A percentile compares a stretch with the other conserved stretches of the same genome.
Conservation (phyloP, 1,140 invertebrate species). For the Drosophila triauraria region DNA sequence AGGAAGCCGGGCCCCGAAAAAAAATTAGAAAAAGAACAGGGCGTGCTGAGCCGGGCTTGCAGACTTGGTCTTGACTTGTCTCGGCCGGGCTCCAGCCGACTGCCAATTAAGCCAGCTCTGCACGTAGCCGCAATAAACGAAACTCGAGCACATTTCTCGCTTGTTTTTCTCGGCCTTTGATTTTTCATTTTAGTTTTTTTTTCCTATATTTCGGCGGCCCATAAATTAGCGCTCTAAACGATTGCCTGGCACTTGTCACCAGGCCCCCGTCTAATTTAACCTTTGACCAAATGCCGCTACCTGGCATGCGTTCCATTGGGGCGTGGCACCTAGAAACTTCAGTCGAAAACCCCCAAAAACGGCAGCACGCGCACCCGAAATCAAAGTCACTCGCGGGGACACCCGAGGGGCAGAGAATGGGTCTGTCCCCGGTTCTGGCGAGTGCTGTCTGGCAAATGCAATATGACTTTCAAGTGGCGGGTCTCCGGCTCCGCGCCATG, state of each 20-base stretch:
- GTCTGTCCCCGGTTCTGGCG: constrained; percentile 40
- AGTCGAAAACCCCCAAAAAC: constrained; percentile 12
- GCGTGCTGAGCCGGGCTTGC: constrained; percentile 47
- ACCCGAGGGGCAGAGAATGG: neutral
- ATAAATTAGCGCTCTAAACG: constrained; percentile 78
- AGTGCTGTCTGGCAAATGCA: constrained; percentile 61
- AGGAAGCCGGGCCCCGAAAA: constrained; percentile 48
- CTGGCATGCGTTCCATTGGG: constrained; percentile 59
- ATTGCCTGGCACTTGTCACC: constrained; percentile 79
- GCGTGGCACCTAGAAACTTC: constrained; percentile 41
- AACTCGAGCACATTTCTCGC: constrained; percentile 47
- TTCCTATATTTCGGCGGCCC: constrained; percentile 42
- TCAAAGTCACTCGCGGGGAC: constrained; percentile 40
- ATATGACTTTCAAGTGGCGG: constrained; percentile 76
- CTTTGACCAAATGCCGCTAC: constrained; percentile 81
- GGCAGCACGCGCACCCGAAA: constrained; percentile 68
- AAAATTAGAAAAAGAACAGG: constrained; percentile 64
- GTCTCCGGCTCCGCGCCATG: constrained; percentile 35
- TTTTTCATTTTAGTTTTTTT: constrained; percentile 18
- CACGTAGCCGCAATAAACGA: constrained; percentile 64
- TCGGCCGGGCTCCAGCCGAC: constrained; percentile 27
- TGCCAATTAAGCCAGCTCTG: constrained; percentile 70
- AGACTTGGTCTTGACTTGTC: neutral
- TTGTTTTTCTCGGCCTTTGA: constrained; percentile 37
- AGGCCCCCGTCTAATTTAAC: constrained; percentile 74